phyloP scores from a whole-genome alignment of 2,113 vertebrate species.

The Corythoichthys haematopterus region DNA sequence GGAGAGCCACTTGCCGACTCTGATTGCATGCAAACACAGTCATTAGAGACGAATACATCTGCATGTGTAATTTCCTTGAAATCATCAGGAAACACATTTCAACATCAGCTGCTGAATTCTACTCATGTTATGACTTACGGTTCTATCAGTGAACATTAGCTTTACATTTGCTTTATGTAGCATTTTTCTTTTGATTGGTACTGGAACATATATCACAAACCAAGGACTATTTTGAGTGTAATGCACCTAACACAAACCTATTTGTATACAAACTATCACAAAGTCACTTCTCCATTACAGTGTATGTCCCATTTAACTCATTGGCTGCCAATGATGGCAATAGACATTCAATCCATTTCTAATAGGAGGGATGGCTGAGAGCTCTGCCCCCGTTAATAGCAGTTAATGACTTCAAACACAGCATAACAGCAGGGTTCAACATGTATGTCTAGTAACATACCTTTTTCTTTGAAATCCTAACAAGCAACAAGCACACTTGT shows the following conservation, averaged over 20 bases:
- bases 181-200: background rate
- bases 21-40: background rate
- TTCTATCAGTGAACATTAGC: background rate
- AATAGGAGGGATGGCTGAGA: too few species aligned
- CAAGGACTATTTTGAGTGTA: background rate
- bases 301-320: too few species aligned
- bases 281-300: background rate
- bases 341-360: too few species aligned
- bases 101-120: background rate
- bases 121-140: background rate
- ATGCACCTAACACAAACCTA: background rate
- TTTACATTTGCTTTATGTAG: background rate
- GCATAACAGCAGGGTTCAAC: background rate
- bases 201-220: background rate
- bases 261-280: background rate
- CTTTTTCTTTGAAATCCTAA: background rate
- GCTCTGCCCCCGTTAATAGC: too few species aligned
- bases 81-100: background rate
- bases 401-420: background rate
- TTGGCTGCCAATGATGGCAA: too few species aligned
- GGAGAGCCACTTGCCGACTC: background rate
- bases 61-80: constrained; percentile 1
- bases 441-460: background rate
- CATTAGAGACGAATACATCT: constrained; percentile 21
- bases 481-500: background rate